Base-by-base conservation (phyloP, 2,888 invertebrate species). In the Cactoblastis cactorum region DNA sequence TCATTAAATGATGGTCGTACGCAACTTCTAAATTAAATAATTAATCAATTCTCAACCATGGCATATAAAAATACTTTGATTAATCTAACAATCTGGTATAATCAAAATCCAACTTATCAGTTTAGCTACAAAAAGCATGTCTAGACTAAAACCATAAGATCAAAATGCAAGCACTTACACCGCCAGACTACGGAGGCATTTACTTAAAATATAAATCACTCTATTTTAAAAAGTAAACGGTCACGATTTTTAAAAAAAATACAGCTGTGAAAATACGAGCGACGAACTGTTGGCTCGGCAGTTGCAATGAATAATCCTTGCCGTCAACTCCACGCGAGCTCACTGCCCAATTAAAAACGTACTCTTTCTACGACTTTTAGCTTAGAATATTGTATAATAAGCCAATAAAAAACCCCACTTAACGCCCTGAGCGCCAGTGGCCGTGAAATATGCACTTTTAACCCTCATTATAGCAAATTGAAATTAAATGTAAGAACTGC, bases 371-470 rank as follows among this genome's bases (percentile, higher is more conserved):
- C 84, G 80, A 89, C 85, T 88, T 88, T 88, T 84, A 89, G 87
- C 88, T 89, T 87, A 88, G 88, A 85, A 87, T 88, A 86, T 89
- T 86, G 88, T 84, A 89, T 89, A 89, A 89, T 89, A 89, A 86
- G 83, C 86, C 88, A 78, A 88, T 89, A 89, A 89, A 89, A 84
- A 87, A 89, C 84, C 84, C 83, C 87, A 83, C 88, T 88, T 86
- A 83, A 83, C 81, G 86, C 85, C 82, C 76, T 70, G 77, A 70
- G 71, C 69, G 71, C 79, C 74, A 76, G 69, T 72, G 63, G 77
- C 70, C 71, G 75, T 89, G 86, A 89, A 88, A 86, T 89, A 88
- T 89, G 83, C 83, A 85, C 79, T 83, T 74, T 77, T 80, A 80
- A 69, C 76, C 77, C 85, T 88, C 83, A 86, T 89, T 86, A 86